Conservation (phyloP, 2,888 invertebrate species). For the Drosophila macrospina region DNA sequence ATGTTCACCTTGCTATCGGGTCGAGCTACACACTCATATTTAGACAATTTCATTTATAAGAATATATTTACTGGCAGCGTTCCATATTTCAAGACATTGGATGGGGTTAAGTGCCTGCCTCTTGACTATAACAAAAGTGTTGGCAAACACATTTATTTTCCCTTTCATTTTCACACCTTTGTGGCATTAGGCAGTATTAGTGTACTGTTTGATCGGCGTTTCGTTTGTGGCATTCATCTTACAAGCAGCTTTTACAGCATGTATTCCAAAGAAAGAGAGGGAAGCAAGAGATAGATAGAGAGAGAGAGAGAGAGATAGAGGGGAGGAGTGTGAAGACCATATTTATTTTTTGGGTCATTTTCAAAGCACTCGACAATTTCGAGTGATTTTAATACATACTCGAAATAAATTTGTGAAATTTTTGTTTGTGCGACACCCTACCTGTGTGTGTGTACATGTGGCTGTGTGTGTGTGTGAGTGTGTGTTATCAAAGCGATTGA, state of each 20-base stretch:
- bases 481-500: conserved; percentile 76
- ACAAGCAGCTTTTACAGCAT: conserved; percentile 35
- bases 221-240: conserved; percentile 35
- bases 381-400: conserved; percentile 69
- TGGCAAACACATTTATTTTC: neutral
- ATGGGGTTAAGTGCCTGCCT: neutral
- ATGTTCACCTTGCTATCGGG: conserved; percentile 11
- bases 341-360: conserved; percentile 75
- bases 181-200: conserved; percentile 15
- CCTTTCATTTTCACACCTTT: conserved; percentile 14
- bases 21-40: neutral
- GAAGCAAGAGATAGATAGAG: too few species aligned
- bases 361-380: conserved; percentile 59
- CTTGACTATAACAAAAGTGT: neutral
- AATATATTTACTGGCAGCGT: neutral
- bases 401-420: conserved; percentile 60
- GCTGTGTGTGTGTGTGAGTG: conserved; percentile 25
- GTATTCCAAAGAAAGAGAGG: neutral
- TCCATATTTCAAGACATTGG: neutral
- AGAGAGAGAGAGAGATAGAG: too few species aligned
- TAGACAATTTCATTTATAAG: neutral
- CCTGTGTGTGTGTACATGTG: conserved; percentile 10
- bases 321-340: conserved; percentile 1
- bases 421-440: conserved; percentile 11
- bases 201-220: conserved; percentile 21